Evolutionary conservation across 2,797 vertebrate species (phyloP).

Genomic region (Brachymystax lenok): DNA sequence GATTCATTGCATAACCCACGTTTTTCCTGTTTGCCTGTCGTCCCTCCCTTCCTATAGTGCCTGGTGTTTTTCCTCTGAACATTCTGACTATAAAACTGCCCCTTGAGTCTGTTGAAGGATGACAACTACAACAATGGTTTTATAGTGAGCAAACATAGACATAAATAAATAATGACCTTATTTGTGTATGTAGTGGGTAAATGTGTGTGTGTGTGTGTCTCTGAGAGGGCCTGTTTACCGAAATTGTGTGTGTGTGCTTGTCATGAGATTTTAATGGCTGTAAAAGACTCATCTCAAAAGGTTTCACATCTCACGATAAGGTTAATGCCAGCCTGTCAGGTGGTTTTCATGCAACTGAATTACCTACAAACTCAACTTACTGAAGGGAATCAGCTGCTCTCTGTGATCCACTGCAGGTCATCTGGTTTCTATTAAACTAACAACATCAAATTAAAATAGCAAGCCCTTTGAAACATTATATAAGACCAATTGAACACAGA

Average conservation of each 20-base stretch:
- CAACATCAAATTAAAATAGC: no score
- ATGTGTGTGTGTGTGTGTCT: neutral
- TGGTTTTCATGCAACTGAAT: neutral
- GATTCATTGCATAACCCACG: neutral
- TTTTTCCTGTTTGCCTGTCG: neutral
- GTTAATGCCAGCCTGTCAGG: neutral
- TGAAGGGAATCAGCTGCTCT: neutral
- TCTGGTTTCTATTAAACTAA: neutral
- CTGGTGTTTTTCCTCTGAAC: neutral
- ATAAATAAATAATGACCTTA: neutral
- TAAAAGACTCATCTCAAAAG: neutral
- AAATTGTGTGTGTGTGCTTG: neutral
- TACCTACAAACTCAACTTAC: neutral
- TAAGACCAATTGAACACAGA: no score
- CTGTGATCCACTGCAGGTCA: neutral
- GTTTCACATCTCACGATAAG: neutral
- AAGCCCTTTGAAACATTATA: no score
- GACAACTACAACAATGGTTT: neutral
- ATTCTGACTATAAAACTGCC: neutral
- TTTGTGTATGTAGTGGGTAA: neutral
- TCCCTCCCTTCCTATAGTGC: neutral
- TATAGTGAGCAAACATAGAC: neutral
- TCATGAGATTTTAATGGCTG: no score
- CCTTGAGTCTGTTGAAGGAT: no score
- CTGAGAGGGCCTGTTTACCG: neutral